These are phyloP conservation scores for Apotomis capreana DNA, from an alignment of 2,888 invertebrate species.

Conservation along the genomic window DNA sequence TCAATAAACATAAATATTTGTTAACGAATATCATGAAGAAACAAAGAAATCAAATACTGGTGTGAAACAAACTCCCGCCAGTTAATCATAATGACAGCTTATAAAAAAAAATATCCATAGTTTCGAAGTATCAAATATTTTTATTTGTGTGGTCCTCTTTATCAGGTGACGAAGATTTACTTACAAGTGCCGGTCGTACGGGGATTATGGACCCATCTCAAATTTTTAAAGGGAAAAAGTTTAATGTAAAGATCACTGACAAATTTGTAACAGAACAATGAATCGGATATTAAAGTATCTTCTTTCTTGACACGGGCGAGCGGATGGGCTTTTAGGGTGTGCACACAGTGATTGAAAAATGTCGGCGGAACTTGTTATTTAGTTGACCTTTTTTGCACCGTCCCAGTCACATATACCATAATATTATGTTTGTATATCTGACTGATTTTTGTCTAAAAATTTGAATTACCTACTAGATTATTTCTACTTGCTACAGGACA, in stretches of 20 bases:
- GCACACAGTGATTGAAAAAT: conserved; percentile 52
- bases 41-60: conserved; percentile 20
- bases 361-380: no score
- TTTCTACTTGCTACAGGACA: no score
- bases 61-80: conserved; percentile 29
- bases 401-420: no score
- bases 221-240: conserved; percentile 79
- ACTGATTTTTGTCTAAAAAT: no score
- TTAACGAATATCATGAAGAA: neutral
- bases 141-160: conserved; percentile 76
- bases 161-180: conserved; percentile 72
- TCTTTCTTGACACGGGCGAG: conserved; percentile 80
- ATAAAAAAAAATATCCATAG: conserved; percentile 29
- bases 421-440: no score
- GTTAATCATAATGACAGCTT: conserved; percentile 37
- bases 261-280: conserved; percentile 84
- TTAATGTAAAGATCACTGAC: conserved; percentile 83
- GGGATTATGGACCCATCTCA: conserved; percentile 79
- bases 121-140: conserved; percentile 58
- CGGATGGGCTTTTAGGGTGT: conserved; percentile 69
- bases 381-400: no score
- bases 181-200: conserved; percentile 68
- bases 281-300: conserved; percentile 82
- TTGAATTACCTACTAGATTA: no score
- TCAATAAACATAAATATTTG: neutral